Percentiles rank a stretch among this genome's conserved stretches.
These are phyloP conservation scores for Anthophora plumipes DNA, from an alignment of 2,888 invertebrate genomes.

Conservation along the genomic window DNA sequence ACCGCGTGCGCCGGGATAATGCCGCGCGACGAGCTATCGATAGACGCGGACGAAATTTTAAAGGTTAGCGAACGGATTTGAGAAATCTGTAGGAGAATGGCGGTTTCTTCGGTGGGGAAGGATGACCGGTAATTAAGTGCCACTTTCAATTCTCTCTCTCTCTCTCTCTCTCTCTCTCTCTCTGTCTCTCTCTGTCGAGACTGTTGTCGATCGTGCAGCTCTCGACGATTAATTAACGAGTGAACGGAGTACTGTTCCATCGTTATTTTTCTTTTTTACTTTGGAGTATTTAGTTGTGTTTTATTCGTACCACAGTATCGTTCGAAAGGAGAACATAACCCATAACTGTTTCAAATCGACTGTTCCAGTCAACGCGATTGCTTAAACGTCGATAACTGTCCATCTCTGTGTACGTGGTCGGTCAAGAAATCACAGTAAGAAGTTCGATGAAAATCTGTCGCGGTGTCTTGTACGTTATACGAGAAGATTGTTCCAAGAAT, in stretches of 20 bases:
- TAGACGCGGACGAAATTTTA: not conserved
- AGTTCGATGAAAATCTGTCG: slow-evolving; percentile 14
- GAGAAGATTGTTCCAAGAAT: slow-evolving; percentile 26
- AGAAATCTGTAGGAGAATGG: not conserved
- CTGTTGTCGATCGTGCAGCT: not conserved
- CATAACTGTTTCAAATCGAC: not conserved
- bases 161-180: not conserved
- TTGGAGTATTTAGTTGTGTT: not conserved
- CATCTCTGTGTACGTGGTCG: not conserved
- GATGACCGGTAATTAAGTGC: slow-evolving; percentile 18
- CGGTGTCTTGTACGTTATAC: slow-evolving; percentile 12
- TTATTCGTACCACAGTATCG: not conserved
- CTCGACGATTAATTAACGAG: slow-evolving; percentile 10
- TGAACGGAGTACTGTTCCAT: no score
- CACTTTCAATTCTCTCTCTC: not conserved
- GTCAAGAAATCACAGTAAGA: slow-evolving; percentile 11
- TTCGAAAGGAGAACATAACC: not conserved
- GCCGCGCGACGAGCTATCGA: slow-evolving; percentile 24
- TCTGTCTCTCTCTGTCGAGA: no score
- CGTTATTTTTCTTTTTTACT: not conserved
- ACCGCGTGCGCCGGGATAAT: slow-evolving; percentile 59
- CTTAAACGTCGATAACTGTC: slow-evolving; percentile 15
- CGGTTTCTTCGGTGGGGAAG: not conserved
- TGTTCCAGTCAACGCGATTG: not conserved
- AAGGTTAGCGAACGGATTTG: not conserved